A percentile compares a stretch with the other conserved stretches of the same genome.
Conservation (phyloP, 2,797 vertebrate species). For the Enteromius thamalakanensis region DNA sequence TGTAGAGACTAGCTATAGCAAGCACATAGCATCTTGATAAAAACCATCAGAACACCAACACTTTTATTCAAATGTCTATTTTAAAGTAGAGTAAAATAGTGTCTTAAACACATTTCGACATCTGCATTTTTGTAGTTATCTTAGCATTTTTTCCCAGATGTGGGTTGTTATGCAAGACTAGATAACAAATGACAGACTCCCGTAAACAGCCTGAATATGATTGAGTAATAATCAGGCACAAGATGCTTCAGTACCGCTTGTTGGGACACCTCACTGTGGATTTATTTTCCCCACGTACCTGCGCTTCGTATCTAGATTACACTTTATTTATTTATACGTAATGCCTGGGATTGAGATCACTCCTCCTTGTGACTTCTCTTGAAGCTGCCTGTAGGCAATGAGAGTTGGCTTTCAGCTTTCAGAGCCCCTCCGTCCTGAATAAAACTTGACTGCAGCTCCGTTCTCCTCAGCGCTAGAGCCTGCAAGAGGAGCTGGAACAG, state of each 20-base stretch:
- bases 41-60: background rate
- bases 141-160: background rate
- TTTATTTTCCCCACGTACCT: background rate
- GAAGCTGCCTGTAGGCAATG: slow-evolving; percentile 10
- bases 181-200: slow-evolving; percentile 1
- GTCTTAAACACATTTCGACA: background rate
- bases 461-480: background rate
- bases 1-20: background rate
- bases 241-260: background rate
- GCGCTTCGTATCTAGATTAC: background rate
- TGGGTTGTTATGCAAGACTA: slow-evolving; percentile 3
- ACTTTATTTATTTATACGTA: background rate
- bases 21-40: background rate
- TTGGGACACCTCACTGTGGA: background rate
- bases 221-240: background rate
- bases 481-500: slow-evolving; percentile 17
- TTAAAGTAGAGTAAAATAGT: background rate
- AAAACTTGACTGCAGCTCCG: background rate
- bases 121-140: background rate
- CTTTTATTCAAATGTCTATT: background rate
- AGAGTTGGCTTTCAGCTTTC: slow-evolving; percentile 7
- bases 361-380: background rate
- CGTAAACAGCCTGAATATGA: background rate
- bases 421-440: slow-evolving; percentile 10
- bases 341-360: background rate